A percentile compares a stretch with the other conserved stretches of the same genome.
Conservation (phyloP, 2,888 invertebrate species). For the Criorhina ranunculi region DNA sequence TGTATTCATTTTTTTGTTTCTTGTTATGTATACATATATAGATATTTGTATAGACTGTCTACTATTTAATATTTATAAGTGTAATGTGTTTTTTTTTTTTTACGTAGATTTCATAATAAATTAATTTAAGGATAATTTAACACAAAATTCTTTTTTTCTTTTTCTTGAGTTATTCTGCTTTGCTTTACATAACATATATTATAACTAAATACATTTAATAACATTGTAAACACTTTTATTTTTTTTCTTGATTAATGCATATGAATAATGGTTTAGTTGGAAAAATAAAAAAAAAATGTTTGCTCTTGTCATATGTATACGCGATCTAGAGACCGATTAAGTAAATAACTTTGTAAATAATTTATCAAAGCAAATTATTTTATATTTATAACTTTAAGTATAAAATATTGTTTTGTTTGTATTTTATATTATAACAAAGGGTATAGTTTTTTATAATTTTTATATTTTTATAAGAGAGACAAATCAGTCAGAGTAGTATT, state of each 20-base stretch:
- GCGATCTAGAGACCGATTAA: slow-evolving; percentile 28
- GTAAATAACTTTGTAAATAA: slow-evolving; percentile 37
- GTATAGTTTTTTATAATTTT: slow-evolving; percentile 20
- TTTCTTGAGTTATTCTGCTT: slow-evolving; percentile 12
- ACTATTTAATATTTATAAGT: slow-evolving; percentile 54
- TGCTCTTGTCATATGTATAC: slow-evolving; percentile 40
- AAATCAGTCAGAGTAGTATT: slow-evolving; percentile 67
- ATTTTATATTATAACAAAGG: slow-evolving; percentile 34
- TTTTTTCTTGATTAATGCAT: slow-evolving; percentile 10
- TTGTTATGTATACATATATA: slow-evolving; percentile 60
- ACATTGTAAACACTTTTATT: slow-evolving; percentile 31
- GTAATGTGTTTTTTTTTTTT: slow-evolving; percentile 44
- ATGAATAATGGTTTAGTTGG: slow-evolving; percentile 9
- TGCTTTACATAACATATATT: slow-evolving; percentile 33
- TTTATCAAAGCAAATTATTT: slow-evolving; percentile 42
- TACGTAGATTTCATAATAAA: slow-evolving; percentile 43
- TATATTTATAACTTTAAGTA: slow-evolving; percentile 31
- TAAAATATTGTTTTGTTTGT: slow-evolving; percentile 39
- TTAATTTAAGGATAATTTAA: slow-evolving; percentile 63
- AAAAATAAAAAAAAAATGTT: slow-evolving; percentile 6
- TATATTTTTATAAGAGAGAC: slow-evolving; percentile 57
- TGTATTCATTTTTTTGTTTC: slow-evolving; percentile 26
- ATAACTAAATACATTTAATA: slow-evolving; percentile 25
- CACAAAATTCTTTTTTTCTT: slow-evolving; percentile 21
- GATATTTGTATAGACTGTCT: slow-evolving; percentile 72